Evolutionary conservation across 2,888 invertebrate genomes (phyloP).

Genomic region (Xylocampa areola): DNA sequence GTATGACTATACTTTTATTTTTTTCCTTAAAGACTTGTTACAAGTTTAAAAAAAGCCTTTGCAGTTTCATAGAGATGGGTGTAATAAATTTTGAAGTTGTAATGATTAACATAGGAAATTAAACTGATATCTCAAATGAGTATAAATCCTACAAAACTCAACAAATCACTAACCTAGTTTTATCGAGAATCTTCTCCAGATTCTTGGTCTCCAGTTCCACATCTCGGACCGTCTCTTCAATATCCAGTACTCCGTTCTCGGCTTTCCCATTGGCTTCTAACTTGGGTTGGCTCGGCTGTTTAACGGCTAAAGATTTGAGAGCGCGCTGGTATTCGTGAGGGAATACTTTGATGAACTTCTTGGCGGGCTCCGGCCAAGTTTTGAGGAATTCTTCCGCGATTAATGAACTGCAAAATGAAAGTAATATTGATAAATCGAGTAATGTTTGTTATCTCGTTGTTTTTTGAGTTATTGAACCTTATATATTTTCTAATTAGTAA

Average conservation of each 20-base stretch:
- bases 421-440: too few relatives aligned
- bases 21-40: too few relatives aligned
- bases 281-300: conserved; percentile 62
- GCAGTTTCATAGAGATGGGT: too few relatives aligned
- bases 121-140: too few relatives aligned
- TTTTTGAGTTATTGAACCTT: too few relatives aligned
- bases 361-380: conserved; percentile 94
- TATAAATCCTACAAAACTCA: too few relatives aligned
- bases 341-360: conserved; percentile 98
- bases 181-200: conserved; percentile 94
- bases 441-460: too few relatives aligned
- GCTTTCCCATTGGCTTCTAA: conserved; percentile 71
- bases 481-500: too few relatives aligned
- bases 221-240: conserved; percentile 96
- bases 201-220: conserved; percentile 94
- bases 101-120: too few relatives aligned
- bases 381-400: conserved; percentile 94
- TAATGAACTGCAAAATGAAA: conserved; percentile 88
- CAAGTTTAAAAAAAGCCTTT: too few relatives aligned
- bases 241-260: conserved; percentile 91
- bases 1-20: too few relatives aligned
- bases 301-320: conserved; percentile 91
- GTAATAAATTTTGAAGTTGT: too few relatives aligned
- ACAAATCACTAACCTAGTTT: conserved; percentile 89
- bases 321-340: conserved; percentile 99